Evolutionary conservation across 2,797 vertebrate species (phyloP).

Genomic region (Kryptolebias ocellatus): DNA sequence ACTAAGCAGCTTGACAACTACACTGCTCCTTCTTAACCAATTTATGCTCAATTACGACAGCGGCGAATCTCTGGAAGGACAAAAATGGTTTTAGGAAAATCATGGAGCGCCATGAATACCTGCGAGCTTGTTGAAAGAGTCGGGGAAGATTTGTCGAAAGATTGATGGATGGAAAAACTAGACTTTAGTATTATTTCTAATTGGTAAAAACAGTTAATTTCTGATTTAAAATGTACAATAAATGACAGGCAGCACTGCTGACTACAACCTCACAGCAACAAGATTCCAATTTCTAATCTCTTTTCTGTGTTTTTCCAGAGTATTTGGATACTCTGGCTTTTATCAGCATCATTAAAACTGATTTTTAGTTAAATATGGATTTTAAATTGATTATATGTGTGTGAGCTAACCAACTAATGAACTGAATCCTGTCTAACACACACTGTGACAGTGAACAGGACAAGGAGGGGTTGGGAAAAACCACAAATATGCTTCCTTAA

Average conservation of each 20-base stretch:
- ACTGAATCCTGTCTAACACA: no score
- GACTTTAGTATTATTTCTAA: no score
- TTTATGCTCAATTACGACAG: conserved; percentile 89
- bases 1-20: conserved; percentile 89
- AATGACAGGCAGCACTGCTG: not conserved
- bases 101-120: conserved; percentile 46
- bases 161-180: not conserved
- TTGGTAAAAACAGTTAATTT: not conserved
- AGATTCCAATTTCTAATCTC: not conserved
- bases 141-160: not conserved
- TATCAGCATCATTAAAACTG: no score
- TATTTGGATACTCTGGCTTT: no score
- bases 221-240: not conserved
- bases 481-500: not conserved
- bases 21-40: conserved; percentile 87
- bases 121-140: conserved; percentile 25
- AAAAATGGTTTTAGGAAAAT: conserved; percentile 79
- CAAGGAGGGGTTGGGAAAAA: no score
- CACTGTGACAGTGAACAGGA: no score
- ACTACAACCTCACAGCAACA: not conserved
- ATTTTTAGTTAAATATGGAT: no score
- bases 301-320: not conserved
- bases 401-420: no score
- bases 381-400: no score
- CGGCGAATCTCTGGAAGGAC: conserved; percentile 83